Evolutionary conservation across 2,888 invertebrate species (phyloP), one percentile per base, ranked within the genome.

Genomic region (Brachyptera putata): DNA sequence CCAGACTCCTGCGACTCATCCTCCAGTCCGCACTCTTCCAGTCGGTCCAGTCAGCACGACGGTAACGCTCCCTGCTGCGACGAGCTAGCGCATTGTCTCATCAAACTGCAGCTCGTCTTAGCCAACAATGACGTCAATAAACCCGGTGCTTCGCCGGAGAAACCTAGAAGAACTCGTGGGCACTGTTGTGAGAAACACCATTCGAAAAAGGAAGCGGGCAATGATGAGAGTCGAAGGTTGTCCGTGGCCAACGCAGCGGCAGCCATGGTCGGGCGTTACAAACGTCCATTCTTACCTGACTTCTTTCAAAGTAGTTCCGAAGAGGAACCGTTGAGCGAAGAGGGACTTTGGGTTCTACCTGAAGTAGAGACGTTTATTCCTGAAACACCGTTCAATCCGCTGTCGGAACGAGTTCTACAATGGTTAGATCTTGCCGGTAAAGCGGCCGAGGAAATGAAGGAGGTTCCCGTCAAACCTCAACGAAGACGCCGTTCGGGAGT

Each of bases 401-500:
- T 85, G 53, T 83, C 89, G 0, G 88, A 90, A 62, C 78, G 89
- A 58, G 91, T 91, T 0, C 74, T 90, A 2, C 85, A 88, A 67
- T 91, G 91, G 91, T 70, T 91, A 65, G 89, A 90, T 70, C 74
- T 89, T 59, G 88, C 89, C 0, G 86, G 85, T 0, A 81, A 82
- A 68, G 14, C 57, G 9, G 16, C 53, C 14, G 58, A 50, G 11
- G 57, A 34, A 26, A 53, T 5, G 41, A 39, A 14, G n/a, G 26
- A 25, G 22, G n/a, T 3, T 1, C 21, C 50, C 21, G 24, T 26
- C 14, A 21, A 25, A 39, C 24, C 50, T 18, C 36, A 7, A 18
- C 41, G 48, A 11, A 43, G 60, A 9, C 34, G 48, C n/a, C 21
- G 49, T 16, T 50, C 24, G 11, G 57, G 46, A 26, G 58, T 46